These are phyloP conservation scores for Aplodontia rufa DNA, from an alignment of 2,113 vertebrate genomes.

Conservation along the genomic window DNA sequence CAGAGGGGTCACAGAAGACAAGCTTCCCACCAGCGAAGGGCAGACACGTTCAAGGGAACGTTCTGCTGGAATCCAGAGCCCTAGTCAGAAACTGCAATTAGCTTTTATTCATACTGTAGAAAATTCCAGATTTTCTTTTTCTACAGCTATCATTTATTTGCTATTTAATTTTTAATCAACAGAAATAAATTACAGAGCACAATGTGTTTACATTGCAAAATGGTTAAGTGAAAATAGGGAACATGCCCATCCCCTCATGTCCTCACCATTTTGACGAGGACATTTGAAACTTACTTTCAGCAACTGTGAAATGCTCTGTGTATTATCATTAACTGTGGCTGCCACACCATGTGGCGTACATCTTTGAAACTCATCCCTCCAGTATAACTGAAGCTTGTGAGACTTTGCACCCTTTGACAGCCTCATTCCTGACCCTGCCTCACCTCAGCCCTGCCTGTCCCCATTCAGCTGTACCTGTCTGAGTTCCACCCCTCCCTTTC, in stretches of 20 bases:
- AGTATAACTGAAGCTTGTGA: too few species aligned
- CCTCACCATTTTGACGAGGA: background rate
- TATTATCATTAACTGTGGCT: background rate
- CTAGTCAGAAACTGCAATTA: background rate
- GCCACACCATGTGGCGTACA: background rate
- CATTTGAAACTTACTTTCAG: background rate
- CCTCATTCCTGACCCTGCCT: too few species aligned
- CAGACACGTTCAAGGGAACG: fast-evolving
- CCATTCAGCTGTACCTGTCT: background rate
- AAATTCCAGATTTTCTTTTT: background rate
- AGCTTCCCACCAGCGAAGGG: background rate
- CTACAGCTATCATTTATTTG: background rate
- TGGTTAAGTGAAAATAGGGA: background rate
- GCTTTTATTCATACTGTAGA: too few species aligned
- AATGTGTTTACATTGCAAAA: background rate
- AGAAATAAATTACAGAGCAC: too few species aligned
- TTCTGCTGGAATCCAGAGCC: background rate
- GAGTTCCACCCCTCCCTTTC: background rate
- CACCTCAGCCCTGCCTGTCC: background rate
- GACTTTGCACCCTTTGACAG: background rate
- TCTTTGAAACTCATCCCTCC: background rate
- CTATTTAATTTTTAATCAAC: background rate
- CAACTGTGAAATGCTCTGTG: background rate
- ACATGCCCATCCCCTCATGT: background rate
- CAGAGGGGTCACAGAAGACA: background rate